Conservation (phyloP, 2,888 invertebrate species). For the Eupithecia exiguata region DNA sequence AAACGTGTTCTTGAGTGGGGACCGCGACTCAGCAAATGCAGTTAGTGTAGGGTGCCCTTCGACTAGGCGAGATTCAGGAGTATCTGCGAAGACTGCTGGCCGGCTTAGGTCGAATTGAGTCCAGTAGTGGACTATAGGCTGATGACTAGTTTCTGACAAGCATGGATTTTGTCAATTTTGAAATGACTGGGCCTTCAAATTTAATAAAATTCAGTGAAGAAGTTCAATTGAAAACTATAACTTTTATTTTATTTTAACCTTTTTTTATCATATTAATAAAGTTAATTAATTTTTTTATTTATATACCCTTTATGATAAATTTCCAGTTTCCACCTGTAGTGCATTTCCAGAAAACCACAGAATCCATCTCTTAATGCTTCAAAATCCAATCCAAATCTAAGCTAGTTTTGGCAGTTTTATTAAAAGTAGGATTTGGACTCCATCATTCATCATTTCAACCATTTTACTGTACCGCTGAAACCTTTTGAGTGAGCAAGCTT, state of each 20-base stretch:
- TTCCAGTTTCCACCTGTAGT: too few species aligned
- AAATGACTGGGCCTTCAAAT: neutral
- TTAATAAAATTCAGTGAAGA: neutral
- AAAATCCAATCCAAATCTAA: too few species aligned
- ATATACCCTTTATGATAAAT: too few species aligned
- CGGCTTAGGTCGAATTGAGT: neutral
- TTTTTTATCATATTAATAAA: too few species aligned
- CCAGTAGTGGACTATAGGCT: neutral
- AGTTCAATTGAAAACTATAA: neutral
- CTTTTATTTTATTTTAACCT: too few species aligned
- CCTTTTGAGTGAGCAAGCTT: conserved; percentile 7
- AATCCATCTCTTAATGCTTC: too few species aligned
- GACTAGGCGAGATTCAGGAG: neutral
- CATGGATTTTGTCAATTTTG: neutral
- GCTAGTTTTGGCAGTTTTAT: too few species aligned
- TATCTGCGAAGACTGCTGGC: neutral
- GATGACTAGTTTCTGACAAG: neutral
- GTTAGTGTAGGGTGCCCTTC: neutral
- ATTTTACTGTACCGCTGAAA: neutral
- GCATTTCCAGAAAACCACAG: too few species aligned
- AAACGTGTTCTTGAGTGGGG: neutral
- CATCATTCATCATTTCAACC: neutral
- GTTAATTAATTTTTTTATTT: too few species aligned
- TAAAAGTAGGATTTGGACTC: neutral
- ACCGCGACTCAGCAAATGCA: neutral